These are phyloP conservation scores for Bombus breviceps DNA, from an alignment of 1,140 invertebrate species.

Conservation along the genomic window DNA sequence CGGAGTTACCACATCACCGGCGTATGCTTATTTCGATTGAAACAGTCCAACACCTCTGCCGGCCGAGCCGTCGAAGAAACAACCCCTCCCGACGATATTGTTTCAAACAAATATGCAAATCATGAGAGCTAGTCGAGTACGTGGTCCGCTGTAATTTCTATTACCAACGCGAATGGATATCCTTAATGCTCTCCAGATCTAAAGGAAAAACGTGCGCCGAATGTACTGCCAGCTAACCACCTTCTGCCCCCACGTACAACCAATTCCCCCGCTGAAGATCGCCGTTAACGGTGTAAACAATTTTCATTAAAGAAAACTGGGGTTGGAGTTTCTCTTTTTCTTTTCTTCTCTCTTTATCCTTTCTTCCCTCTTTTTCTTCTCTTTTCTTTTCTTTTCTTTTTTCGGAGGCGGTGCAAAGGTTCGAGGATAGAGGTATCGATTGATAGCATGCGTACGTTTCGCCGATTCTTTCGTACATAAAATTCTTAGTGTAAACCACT, in stretches of 20 bases:
- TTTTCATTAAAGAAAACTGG: conserved; percentile 54
- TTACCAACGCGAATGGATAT: conserved; percentile 79
- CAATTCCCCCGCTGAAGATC: conserved; percentile 56
- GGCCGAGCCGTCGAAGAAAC: conserved; percentile 69
- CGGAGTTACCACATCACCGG: conserved; percentile 70
- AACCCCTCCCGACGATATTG: conserved; percentile 78
- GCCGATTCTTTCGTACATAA: not conserved
- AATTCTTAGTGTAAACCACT: not conserved
- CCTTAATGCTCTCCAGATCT: conserved; percentile 75
- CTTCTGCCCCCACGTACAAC: not conserved
- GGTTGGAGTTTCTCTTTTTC: not conserved
- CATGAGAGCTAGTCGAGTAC: conserved; percentile 72
- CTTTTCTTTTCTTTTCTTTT: not conserved
- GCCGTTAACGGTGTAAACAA: conserved; percentile 63
- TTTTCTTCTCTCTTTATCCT: too few species aligned
- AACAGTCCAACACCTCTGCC: conserved; percentile 75
- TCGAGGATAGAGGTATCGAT: not conserved
- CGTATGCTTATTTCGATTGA: conserved; percentile 83
- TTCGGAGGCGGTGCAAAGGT: not conserved
- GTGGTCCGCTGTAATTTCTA: conserved; percentile 78
- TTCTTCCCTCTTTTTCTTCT: not conserved
- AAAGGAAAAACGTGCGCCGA: conserved; percentile 77
- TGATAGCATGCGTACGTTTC: not conserved
- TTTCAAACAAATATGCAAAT: conserved; percentile 84
- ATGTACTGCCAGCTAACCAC: conserved; percentile 58